Evolutionary conservation across 2,797 vertebrate genomes (phyloP).

Genomic region (Graptemys geographica): DNA sequence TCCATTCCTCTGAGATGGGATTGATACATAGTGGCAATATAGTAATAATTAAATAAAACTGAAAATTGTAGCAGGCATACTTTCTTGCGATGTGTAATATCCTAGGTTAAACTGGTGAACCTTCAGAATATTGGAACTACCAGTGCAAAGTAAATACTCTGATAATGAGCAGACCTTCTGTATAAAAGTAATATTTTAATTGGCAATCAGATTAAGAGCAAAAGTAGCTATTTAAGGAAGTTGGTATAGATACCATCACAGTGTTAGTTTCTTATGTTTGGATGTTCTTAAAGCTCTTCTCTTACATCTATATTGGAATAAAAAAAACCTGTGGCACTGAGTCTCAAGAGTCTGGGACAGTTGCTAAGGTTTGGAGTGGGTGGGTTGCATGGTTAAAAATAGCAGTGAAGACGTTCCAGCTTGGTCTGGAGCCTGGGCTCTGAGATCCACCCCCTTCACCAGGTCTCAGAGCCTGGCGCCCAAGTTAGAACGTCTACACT

Average conservation of each 20-base stretch:
- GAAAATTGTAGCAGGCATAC: background rate
- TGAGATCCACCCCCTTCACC: background rate
- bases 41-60: background rate
- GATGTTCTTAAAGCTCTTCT: slow-evolving; percentile 27
- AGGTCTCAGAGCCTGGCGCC: background rate
- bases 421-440: background rate
- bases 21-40: background rate
- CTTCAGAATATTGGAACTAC: background rate
- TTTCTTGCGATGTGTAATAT: background rate
- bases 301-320: background rate
- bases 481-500: background rate
- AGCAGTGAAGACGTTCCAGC: no score
- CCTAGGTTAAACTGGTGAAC: background rate
- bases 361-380: background rate
- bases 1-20: background rate
- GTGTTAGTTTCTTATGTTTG: background rate
- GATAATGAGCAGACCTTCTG: background rate
- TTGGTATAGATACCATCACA: background rate
- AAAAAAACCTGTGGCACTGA: background rate
- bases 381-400: background rate
- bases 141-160: slow-evolving; percentile 13
- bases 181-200: slow-evolving; percentile 34
- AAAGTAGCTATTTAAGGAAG: slow-evolving; percentile 32
- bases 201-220: slow-evolving; percentile 16
- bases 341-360: background rate